Conservation (phyloP, 2,797 vertebrate genomes). For the Pantherophis alleghaniensis region DNA sequence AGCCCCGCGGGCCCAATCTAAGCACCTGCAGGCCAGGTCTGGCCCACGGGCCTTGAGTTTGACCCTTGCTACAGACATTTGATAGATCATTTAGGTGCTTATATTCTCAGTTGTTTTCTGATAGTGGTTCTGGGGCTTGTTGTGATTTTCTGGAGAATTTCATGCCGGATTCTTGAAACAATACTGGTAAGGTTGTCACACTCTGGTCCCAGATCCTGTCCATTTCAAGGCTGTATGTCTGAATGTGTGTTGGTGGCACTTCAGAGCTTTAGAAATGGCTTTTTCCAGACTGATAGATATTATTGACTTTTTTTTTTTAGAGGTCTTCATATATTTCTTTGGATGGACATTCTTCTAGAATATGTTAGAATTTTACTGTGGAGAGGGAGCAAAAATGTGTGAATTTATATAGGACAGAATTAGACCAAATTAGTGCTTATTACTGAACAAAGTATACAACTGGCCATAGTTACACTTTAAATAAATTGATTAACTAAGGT, state of each 20-base stretch:
- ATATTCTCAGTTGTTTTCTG: not conserved
- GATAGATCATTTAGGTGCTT: not conserved
- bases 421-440: not conserved
- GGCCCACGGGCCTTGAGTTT: no score
- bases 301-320: not conserved
- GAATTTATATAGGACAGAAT: not conserved
- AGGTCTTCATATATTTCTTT: not conserved
- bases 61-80: no score
- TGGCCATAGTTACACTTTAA: not conserved
- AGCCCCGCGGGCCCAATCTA: no score
- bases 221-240: not conserved
- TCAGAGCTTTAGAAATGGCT: not conserved
- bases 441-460: not conserved
- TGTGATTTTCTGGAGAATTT: not conserved
- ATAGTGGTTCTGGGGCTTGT: not conserved
- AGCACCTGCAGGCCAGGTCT: no score
- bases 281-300: not conserved
- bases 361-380: not conserved
- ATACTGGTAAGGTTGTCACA: not conserved
- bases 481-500: not conserved
- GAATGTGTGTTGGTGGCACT: not conserved
- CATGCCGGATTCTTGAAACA: not conserved
- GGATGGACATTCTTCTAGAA: not conserved
- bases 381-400: not conserved
- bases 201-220: not conserved